Base-by-base conservation (phyloP, 2,113 vertebrate species). In the Hemibagrus wyckioides region DNA sequence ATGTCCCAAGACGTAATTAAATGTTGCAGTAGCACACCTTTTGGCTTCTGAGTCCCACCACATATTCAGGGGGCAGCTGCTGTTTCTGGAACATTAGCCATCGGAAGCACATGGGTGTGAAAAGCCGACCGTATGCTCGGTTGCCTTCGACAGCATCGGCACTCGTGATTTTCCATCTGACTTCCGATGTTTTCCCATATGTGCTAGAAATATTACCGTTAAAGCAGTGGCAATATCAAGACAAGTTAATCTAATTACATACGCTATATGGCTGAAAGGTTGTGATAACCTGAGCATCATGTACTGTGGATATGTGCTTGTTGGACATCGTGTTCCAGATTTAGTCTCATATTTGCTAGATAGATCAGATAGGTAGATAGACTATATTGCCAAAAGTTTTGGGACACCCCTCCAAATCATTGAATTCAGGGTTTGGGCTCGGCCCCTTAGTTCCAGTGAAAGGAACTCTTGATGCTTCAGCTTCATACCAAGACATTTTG, bases 61-160 rank as follows among this genome's bases (percentile, higher is more conserved):
- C 13, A 15, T 39, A 84, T 80, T 79, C 56, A 28, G 44, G n/a
- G n/a, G 76, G 41, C 88, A 88, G 84, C 83, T 89, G 88, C 71
- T 77, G 77, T 87, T 90, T 89, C 79, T 85, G 76, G 57, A 80
- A 83, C 79, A 85, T 85, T 83, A 39, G 44, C 50, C 80, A 65
- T 87, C 0, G 0, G 59, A 75, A 83, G 50, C 83, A 86, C 57
- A 61, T 54, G 86, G 63, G 63, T 89, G 88, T 90, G 59, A 87
- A 89, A 87, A 71, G 17, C 52, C 77, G 71, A 75, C 56, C 41
- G n/a, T 85, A 59, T 73, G 76, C 80, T 54, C 19, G 28, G 44
- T 81, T 61, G 54, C 54, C 25, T 63, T 88, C 33, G 73, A 80
- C 36, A 59, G 67, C 8, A 28, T 76, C 41, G 13, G 73, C 73